Base-by-base conservation (phyloP, 2,797 vertebrate species). In the Paguma larvata region DNA sequence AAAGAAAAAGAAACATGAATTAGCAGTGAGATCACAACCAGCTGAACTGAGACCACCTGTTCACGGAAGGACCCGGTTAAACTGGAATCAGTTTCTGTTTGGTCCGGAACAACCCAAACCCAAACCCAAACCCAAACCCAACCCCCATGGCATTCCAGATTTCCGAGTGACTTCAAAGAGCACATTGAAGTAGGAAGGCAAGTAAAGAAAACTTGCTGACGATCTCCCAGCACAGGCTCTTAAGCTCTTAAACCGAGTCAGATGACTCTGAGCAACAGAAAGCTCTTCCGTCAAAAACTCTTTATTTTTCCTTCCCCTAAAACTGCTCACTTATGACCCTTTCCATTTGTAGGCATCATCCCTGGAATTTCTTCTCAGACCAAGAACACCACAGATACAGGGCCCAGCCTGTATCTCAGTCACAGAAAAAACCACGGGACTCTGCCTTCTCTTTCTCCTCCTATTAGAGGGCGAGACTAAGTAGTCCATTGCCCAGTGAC, bases 1-100 rank as follows among this genome's bases (percentile, higher is more conserved):
- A 95, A 5, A 98, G 91, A 95, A 85, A 85, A 85, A 98, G 34
- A 98, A 98, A 95, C 51, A 87, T 13, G 25, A 90, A 84, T 98
- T 98, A 98, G 97, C 87, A 92, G 88, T 27, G 91, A 16, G 53
- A 95, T 65, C 63, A 97, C 78, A 97, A 85, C 96, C 95, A 77
- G 56, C 10, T 85, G 68, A 94, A 27, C 0, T 46, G 23, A 95
- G 41, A 65, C 59, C 68, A 63, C 78, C 56, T 84, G 18, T 73
- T 86, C 67, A 75, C 51, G 3, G 41, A 70, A 96, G 41, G 41
- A 89, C 38, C 83, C 65, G 32, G 41, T 75, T 91, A 91, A 89
- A 48, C 86, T 38, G 46, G 51, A 73, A 75, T 89, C 51, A 23
- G 48, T 72, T 92, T 78, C 41, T 27, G 27, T 86, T 34, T 48